Conservation (phyloP, 2,888 invertebrate genomes). For the Lasioglossum pauxillum region DNA sequence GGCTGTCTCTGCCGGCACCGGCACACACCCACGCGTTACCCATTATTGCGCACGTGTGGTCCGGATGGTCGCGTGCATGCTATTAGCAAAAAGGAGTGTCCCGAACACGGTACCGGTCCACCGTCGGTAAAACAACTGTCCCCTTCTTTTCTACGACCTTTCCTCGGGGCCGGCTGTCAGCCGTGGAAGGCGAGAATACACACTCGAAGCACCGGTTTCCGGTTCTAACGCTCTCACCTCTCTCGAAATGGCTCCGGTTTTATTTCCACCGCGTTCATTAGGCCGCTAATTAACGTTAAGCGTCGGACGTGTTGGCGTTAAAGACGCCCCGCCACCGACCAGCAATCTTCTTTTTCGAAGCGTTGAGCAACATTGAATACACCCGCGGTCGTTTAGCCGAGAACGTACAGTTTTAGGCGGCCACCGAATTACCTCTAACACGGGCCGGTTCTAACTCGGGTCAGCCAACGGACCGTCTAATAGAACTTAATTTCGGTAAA, state of each 20-base stretch:
- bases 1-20: slow-evolving; percentile 32
- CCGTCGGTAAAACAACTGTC: slow-evolving; percentile 66
- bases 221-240: slow-evolving; percentile 39
- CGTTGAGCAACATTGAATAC: slow-evolving; percentile 26
- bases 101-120: slow-evolving; percentile 55
- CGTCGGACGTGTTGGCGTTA: slow-evolving; percentile 48
- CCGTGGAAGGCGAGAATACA: slow-evolving; percentile 63
- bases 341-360: slow-evolving; percentile 2
- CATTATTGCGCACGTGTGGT: slow-evolving; percentile 83
- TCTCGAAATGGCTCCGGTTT: slow-evolving; percentile 44
- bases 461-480: neutral
- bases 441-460: neutral
- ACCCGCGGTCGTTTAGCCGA: neutral
- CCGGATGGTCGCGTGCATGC: slow-evolving; percentile 83
- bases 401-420: neutral
- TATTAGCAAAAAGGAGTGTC: slow-evolving; percentile 80
- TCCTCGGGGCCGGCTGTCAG: slow-evolving; percentile 25
- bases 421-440: neutral
- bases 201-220: slow-evolving; percentile 50
- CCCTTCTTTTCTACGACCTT: slow-evolving; percentile 22
- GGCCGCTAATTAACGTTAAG: slow-evolving; percentile 59
- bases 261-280: slow-evolving; percentile 58
- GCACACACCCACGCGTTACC: slow-evolving; percentile 74
- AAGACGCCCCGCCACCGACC: slow-evolving; percentile 9
- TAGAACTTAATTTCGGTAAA: slow-evolving; percentile 9